Percentiles rank a stretch among this genome's conserved stretches.
These are phyloP conservation scores for Baronia brevicornis DNA, from an alignment of 2,888 invertebrate species.

Conservation along the genomic window DNA sequence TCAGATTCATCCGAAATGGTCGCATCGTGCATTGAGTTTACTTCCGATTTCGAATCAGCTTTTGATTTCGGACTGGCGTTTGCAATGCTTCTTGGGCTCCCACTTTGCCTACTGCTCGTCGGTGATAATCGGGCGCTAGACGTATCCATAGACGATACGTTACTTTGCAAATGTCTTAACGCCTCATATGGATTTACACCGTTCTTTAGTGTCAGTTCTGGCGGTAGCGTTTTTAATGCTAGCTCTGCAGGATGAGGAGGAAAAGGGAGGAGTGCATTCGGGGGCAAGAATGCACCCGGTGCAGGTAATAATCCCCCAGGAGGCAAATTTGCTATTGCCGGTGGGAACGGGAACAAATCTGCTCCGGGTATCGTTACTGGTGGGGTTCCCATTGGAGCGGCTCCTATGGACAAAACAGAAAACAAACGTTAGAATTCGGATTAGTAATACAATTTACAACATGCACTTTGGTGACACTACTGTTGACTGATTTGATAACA, in stretches of 20 bases:
- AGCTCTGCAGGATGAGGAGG: conserved; percentile 70
- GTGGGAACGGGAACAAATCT: conserved; percentile 61
- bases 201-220: conserved; percentile 68
- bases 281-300: conserved; percentile 73
- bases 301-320: conserved; percentile 73
- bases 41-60: conserved; percentile 75
- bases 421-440: conserved; percentile 24
- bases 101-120: conserved; percentile 72
- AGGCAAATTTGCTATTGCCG: conserved; percentile 58
- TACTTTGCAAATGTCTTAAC: conserved; percentile 61
- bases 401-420: conserved; percentile 61
- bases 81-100: conserved; percentile 63
- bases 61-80: conserved; percentile 66
- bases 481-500: conserved; percentile 51
- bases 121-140: conserved; percentile 71
- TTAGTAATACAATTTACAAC: conserved; percentile 20
- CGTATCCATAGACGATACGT: conserved; percentile 61
- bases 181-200: conserved; percentile 77
- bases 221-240: conserved; percentile 61
- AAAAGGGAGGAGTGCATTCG: conserved; percentile 71
- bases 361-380: conserved; percentile 56
- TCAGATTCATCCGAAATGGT: conserved; percentile 79
- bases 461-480: conserved; percentile 31
- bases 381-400: conserved; percentile 49
- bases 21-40: conserved; percentile 78